Evolutionary conservation across 1,140 invertebrate species (phyloP), one percentile per base, ranked within the genome.

Genomic region (Cydia splendana): DNA sequence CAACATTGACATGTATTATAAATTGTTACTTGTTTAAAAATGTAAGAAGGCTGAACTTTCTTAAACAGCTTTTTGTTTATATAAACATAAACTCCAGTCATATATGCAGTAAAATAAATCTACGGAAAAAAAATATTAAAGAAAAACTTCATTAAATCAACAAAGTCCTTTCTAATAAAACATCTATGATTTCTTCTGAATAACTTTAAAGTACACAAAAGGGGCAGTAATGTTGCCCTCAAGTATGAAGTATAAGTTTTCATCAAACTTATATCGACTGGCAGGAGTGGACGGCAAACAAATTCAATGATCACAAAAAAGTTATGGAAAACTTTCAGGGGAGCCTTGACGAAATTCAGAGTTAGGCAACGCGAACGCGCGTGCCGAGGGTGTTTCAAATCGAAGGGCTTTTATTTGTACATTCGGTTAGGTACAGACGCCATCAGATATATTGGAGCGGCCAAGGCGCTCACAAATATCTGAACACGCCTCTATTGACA

Each of bases 261-360:
- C 80, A 77, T 79, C 73, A 82, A 82, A 84, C 65, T 84, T 84
- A 77, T 48, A 77, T 80, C 75, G 75, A 62, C 73, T 74, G 76
- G 81, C 74, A 34, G 77, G 81, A 82, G 83, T 81, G 83, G 83
- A 78, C 75, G 80, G 80, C 81, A 82, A 82, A 84, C 81, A 81
- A 83, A 82, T 84, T 82, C 78, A 82, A 84, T 84, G 81, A 80
- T 77, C 82, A 81, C 82, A 82, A 81, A 80, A 84, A 83, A 84
- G 79, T 82, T 84, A 81, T 77, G 77, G 42, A 30, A 73, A 79
- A 84, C 80, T 80, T 82, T 81, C 67, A 30, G 65, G 53, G 34
- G 53, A 67, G 62, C 75, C 76, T 30, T 18, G 48, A 71, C 71
- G 28, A 81, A 83, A 80, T 48, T 81, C 81, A 62, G 73, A 79